phyloP scores from a whole-genome alignment of 2,797 vertebrate species.

The Falco concolor region DNA sequence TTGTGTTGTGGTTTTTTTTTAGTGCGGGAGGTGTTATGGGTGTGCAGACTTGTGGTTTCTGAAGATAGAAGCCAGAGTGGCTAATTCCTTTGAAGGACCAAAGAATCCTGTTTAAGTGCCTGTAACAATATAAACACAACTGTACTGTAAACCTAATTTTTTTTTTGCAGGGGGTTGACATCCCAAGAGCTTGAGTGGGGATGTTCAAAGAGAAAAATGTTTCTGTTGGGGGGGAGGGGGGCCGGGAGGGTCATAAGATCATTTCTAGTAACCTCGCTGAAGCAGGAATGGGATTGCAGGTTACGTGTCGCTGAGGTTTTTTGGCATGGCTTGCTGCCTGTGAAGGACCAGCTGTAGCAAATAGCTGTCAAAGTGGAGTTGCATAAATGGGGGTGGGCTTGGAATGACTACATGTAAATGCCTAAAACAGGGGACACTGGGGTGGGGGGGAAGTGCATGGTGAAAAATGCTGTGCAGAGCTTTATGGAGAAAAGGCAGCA shows the following conservation, averaged over 20 bases:
- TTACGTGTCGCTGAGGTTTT: neutral
- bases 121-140: constrained; percentile 67
- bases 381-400: neutral
- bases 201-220: neutral
- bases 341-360: neutral
- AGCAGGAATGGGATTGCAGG: neutral
- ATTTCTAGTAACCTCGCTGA: constrained; percentile 26
- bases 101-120: constrained; percentile 73
- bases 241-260: neutral
- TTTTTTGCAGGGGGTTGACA: constrained; percentile 14
- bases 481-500: neutral
- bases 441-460: neutral
- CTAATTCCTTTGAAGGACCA: constrained; percentile 69
- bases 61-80: constrained; percentile 60
- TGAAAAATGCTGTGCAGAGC: neutral
- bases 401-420: neutral
- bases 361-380: neutral
- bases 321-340: neutral
- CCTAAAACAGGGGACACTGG: neutral
- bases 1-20: neutral
- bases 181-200: constrained; percentile 39
- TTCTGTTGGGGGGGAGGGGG: neutral
- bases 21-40: constrained; percentile 26
- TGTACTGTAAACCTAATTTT: constrained; percentile 61
- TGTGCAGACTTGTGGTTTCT: constrained; percentile 65